These are phyloP conservation scores for Pristionchus maxplancki DNA, from an alignment of 2,888 invertebrate genomes.

Conservation along the genomic window DNA sequence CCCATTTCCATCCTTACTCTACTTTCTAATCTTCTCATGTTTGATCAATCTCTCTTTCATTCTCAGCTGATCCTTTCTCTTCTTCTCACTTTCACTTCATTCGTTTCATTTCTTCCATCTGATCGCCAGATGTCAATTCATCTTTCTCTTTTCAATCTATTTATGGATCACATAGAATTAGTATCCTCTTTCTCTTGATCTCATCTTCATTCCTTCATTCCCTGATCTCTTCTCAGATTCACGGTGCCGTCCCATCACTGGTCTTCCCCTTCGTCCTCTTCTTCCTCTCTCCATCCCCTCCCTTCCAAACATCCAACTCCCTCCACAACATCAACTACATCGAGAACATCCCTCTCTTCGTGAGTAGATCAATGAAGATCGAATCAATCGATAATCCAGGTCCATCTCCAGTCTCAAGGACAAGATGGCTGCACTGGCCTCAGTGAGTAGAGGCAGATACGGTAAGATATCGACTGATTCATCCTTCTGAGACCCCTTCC, in stretches of 20 bases:
- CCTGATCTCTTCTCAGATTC: neutral
- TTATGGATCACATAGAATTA: neutral
- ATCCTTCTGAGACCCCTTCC: neutral
- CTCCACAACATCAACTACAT: neutral
- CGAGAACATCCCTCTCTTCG: neutral
- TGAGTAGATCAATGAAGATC: neutral
- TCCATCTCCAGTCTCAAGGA: slow-evolving; percentile 8
- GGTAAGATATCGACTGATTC: neutral
- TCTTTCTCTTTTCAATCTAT: neutral
- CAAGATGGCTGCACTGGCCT: slow-evolving; percentile 33
- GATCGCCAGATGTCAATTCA: neutral
- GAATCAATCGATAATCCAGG: slow-evolving; percentile 8
- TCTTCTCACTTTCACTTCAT: slow-evolving; percentile 15
- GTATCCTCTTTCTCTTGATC: neutral
- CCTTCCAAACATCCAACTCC: slow-evolving; percentile 13
- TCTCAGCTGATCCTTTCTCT: slow-evolving; percentile 24
- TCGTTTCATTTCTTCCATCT: neutral
- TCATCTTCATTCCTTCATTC: neutral
- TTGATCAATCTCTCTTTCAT: neutral
- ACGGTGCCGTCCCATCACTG: neutral
- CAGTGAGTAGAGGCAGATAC: neutral
- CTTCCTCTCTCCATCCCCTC: neutral
- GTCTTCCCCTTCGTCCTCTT: neutral
- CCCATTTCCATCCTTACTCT: neutral
- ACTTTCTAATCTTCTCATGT: neutral